Evolutionary conservation across 1,140 invertebrate species (phyloP).

Genomic region (Neomicropteryx cornuta): DNA sequence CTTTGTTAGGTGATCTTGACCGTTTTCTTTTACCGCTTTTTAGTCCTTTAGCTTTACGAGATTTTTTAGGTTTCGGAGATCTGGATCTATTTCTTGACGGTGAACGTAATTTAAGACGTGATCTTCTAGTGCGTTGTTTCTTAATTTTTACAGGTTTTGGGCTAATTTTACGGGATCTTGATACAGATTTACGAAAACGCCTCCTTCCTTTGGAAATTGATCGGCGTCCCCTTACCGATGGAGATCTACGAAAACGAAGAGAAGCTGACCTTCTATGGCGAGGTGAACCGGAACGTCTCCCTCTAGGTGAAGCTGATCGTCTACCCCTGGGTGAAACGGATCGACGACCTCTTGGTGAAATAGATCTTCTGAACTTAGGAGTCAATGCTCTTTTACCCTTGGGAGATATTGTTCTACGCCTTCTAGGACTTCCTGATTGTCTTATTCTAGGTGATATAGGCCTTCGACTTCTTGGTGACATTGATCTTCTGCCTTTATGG

Average conservation of each 20-base stretch:
- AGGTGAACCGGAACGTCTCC: slow-evolving; percentile 10
- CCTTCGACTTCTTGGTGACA: slow-evolving; percentile 16
- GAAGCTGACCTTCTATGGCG: slow-evolving; percentile 11
- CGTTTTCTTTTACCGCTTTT: slow-evolving; percentile 19
- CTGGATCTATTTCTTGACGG: slow-evolving; percentile 34
- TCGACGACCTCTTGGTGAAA: slow-evolving; percentile 10
- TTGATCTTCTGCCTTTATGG: slow-evolving; percentile 15
- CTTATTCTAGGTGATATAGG: slow-evolving; percentile 7
- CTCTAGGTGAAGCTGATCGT: slow-evolving; percentile 12
- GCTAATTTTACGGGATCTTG: too few relatives aligned
- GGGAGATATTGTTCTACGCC: not conserved
- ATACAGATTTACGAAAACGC: too few relatives aligned
- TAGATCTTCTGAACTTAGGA: slow-evolving; percentile 5
- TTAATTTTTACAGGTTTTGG: too few relatives aligned
- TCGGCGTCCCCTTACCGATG: slow-evolving; percentile 5
- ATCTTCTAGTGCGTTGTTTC: slow-evolving; percentile 18
- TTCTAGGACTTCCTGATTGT: not conserved
- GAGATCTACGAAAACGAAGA: slow-evolving; percentile 2
- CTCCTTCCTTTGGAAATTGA: slow-evolving; percentile 26
- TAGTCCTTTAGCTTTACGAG: slow-evolving; percentile 18
- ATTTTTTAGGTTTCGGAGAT: slow-evolving; percentile 22
- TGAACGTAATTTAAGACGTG: slow-evolving; percentile 38
- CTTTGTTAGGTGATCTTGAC: slow-evolving; percentile 15
- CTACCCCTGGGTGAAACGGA: slow-evolving; percentile 7
- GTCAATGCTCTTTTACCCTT: slow-evolving; percentile 6